Evolutionary conservation across 2,888 invertebrate genomes (phyloP).

Genomic region (Epinotia bilunana): DNA sequence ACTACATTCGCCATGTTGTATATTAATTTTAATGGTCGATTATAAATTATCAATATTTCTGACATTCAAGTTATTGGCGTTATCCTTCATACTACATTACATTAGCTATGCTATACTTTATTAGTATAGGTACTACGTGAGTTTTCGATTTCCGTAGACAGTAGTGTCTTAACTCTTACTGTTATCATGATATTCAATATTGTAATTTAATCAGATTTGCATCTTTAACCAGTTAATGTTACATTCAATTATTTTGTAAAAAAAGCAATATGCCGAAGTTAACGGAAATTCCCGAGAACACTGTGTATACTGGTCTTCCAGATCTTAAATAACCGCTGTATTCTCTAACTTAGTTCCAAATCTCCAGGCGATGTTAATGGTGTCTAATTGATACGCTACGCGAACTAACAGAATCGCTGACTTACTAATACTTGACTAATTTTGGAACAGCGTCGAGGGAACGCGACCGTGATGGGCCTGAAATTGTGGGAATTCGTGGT

Average conservation of each 20-base stretch:
- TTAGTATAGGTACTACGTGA: too few species aligned
- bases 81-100: background rate
- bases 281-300: too few species aligned
- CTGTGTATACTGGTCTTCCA: too few species aligned
- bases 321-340: conserved; percentile 1
- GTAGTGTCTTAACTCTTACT: too few species aligned
- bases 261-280: too few species aligned
- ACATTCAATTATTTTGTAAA: too few species aligned
- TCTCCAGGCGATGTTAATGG: conserved; percentile 26
- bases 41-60: background rate
- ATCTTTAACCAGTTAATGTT: too few species aligned
- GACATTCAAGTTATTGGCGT: background rate
- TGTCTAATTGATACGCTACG: conserved; percentile 32
- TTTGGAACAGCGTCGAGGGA: conserved; percentile 32
- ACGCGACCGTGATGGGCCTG: conserved; percentile 8
- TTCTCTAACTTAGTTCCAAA: conserved; percentile 18
- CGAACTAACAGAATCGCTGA: conserved; percentile 35
- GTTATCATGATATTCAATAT: too few species aligned
- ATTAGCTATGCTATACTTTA: background rate
- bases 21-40: too few species aligned
- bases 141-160: too few species aligned
- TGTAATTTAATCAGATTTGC: too few species aligned
- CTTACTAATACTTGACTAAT: conserved; percentile 37
- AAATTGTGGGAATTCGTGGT: conserved; percentile 15
- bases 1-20: too few species aligned